phyloP scores from a whole-genome alignment of 2,888 invertebrate species.

The Cephus pulcher region DNA sequence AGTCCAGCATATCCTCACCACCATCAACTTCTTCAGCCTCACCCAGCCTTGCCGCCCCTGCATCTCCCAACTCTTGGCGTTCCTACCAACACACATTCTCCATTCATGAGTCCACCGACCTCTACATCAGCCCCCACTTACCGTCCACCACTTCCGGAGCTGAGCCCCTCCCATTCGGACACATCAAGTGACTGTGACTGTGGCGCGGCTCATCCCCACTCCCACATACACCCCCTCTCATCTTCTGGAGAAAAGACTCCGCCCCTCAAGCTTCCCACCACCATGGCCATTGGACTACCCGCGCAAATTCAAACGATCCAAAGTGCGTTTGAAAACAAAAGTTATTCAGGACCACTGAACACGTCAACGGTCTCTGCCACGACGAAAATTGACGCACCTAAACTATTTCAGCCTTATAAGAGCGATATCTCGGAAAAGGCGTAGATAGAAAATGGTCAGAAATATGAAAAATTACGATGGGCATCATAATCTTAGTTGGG shows the following conservation, averaged over 20 bases:
- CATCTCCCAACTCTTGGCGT: conserved; percentile 50
- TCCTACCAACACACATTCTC: conserved; percentile 40
- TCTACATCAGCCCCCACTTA: conserved; percentile 43
- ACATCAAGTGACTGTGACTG: conserved; percentile 59
- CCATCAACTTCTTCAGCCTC: conserved; percentile 36
- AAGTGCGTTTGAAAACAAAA: conserved; percentile 32
- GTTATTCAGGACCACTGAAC: conserved; percentile 17
- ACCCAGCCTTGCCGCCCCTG: conserved; percentile 35
- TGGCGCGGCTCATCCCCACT: conserved; percentile 21
- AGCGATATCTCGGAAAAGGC: conserved; percentile 66
- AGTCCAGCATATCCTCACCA: conserved; percentile 53
- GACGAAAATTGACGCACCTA: conserved; percentile 68
- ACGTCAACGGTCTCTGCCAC: conserved; percentile 50
- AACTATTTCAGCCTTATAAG: conserved; percentile 83
- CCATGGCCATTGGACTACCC: conserved; percentile 43
- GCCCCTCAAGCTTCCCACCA: conserved; percentile 39
- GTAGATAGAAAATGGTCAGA: conserved; percentile 24
- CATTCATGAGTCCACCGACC: conserved; percentile 45
- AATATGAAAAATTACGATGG: not conserved
- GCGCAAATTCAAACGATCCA: conserved; percentile 26
- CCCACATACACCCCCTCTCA: conserved; percentile 25
- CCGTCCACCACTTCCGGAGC: conserved; percentile 61
- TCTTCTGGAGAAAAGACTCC: conserved; percentile 27
- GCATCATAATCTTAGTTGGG: not conserved
- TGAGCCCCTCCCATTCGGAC: conserved; percentile 55